Evolutionary conservation across 2,797 vertebrate genomes (phyloP), one percentile per base, ranked within the genome.

Genomic region (Gymnoscopelus microlampas): DNA sequence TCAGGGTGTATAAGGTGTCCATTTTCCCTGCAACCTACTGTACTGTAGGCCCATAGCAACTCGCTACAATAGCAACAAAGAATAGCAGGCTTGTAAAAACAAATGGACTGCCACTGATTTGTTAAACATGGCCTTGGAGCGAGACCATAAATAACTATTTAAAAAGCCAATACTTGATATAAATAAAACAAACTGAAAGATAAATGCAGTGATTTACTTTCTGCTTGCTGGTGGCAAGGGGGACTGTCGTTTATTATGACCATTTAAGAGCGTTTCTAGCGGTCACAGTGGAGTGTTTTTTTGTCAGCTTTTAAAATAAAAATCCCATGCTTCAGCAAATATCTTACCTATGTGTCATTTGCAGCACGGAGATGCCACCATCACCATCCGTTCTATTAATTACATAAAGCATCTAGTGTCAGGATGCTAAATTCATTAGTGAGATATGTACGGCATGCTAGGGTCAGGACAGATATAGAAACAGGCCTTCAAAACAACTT

Each of bases 341-440:
- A 82, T 90, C 89, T 88, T 80, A 88, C 87, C 85, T 88, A 88
- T 79, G 83, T 91, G 92, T 88, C 70, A 88, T 79, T 89, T 87
- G 86, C 87, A 86, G 86, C 89, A 87, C 0, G 48, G 78, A 85
- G 86, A 87, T 86, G 90, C 77, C 85, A 89, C 78, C 70, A 10
- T n/a, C 48, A 70, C 77, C 68, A 67, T 68, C 11, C 0, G 58
- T 84, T 90, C 86, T 90, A 90, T 92, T 91, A 91, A 93, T 91
- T 91, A 90, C 88, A 89, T 88, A 90, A 88, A 90, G 90, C 91
- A 90, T 91, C 86, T 92, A 83, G 88, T 88, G 90, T 89, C 88
- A 79, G 88, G 88, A 91, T 91, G 92, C 90, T 91, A 91, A 89
- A 91, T 92, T 92, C 91, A 92, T 92, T 91, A 93, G 89, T 60